Evolutionary conservation across 2,113 vertebrate genomes (phyloP), one percentile per base, ranked within the genome.

Genomic region (Neoarius graeffei): DNA sequence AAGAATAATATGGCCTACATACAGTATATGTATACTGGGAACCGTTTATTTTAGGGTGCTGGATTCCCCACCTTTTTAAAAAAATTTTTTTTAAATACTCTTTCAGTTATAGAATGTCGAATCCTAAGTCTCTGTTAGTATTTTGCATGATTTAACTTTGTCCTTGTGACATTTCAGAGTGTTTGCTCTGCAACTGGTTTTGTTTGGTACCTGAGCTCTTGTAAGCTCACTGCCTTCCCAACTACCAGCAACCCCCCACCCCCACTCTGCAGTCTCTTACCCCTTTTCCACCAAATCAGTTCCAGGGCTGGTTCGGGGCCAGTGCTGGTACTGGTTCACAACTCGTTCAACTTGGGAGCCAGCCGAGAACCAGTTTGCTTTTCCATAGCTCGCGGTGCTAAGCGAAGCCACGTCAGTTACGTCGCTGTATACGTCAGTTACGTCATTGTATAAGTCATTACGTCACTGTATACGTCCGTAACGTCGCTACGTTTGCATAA

Each of bases 131-230:
- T n/a, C 25, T 62, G 17, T 83, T 80, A 87, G 80, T 25, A n/a
- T 90, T 90, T 56, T 42, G 50, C 57, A 85, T 20, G 42, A n/a
- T 56, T 66, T 54, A 60, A 82, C 42, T 79, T 82, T 84, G 81
- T 74, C 54, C 56, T 17, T 79, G 71, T 79, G 54, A 64, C 80
- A 83, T 91, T 86, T 85, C 79, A 42, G 27, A 89, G 74, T 85
- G 27, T 88, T 85, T 60, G 23, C 73, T 84, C 17, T 79, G 7
- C 54, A 19, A 5, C 60, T 71, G 19, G 56, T 86, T 69, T 62
- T 83, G 27, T 82, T 57, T 52, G 25, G 25, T 74, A 48, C 35
- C 20, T 80, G 4, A 87, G n/a, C 60, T 73, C 59, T 56, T 30
- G 9, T 64, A 83, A 20, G 56, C 80, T 81, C 1, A 9, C 30